Evolutionary conservation across 2,113 vertebrate genomes (phyloP).

Genomic region (Sinocyclocheilus anshuiensis): DNA sequence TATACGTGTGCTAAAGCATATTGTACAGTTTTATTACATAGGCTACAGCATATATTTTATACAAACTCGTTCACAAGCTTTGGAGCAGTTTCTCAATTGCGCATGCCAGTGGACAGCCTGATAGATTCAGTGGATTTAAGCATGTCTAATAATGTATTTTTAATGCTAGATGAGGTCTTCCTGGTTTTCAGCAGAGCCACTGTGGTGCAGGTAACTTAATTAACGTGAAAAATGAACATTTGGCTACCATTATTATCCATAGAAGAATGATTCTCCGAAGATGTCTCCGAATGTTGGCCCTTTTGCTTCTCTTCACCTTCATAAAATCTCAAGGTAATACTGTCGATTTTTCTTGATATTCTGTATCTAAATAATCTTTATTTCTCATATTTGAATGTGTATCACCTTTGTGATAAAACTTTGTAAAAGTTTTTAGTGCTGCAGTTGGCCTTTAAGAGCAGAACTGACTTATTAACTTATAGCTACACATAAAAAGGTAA

Average conservation of each 20-base stretch:
- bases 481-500: background rate
- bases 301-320: slow-evolving; percentile 69
- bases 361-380: background rate
- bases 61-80: background rate
- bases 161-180: background rate
- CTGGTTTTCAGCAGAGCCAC: background rate
- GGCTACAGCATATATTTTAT: no score
- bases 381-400: background rate
- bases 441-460: no score
- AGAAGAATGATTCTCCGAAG: slow-evolving; percentile 72
- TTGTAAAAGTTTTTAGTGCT: no score
- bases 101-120: background rate
- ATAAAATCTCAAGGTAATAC: slow-evolving; percentile 74
- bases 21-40: background rate
- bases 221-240: background rate
- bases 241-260: slow-evolving; percentile 43
- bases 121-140: background rate
- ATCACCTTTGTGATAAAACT: no score
- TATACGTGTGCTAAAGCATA: background rate
- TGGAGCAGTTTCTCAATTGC: background rate
- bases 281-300: slow-evolving; percentile 66
- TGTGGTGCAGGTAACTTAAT: background rate
- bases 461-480: background rate
- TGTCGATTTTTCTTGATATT: background rate
- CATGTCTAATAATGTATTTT: background rate